phyloP scores from a whole-genome alignment of 2,113 vertebrate genomes.

The Tyto alba region DNA sequence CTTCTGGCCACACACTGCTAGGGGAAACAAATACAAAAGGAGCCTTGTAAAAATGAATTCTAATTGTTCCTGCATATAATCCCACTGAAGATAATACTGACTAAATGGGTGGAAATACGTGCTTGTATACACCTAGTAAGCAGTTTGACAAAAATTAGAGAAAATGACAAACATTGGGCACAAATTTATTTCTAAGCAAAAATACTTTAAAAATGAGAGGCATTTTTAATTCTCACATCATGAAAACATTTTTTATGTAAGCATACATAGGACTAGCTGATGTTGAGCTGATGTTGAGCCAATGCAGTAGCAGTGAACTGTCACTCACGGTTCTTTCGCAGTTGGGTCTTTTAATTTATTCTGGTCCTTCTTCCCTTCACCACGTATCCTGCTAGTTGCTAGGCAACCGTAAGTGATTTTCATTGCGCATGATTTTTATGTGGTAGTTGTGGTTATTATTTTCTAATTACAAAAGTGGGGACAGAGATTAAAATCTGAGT shows the following conservation, averaged over 20 bases:
- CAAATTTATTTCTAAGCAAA: neutral
- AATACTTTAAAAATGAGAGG: neutral
- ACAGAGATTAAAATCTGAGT: slow-evolving; percentile 57
- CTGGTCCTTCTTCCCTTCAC: slow-evolving; percentile 66
- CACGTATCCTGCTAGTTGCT: slow-evolving; percentile 72
- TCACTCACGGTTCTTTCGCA: slow-evolving; percentile 52
- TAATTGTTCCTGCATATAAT: neutral
- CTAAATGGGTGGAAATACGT: neutral
- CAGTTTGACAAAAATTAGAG: neutral
- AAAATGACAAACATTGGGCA: neutral
- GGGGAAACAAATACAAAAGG: neutral
- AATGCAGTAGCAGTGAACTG: slow-evolving; percentile 1
- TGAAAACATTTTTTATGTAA: slow-evolving; percentile 8
- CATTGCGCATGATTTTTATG: slow-evolving; percentile 66
- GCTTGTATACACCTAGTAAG: neutral
- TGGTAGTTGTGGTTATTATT: slow-evolving; percentile 67
- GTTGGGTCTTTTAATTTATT: slow-evolving; percentile 73
- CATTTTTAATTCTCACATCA: neutral
- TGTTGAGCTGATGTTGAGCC: slow-evolving; percentile 1
- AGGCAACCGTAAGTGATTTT: slow-evolving; percentile 70
- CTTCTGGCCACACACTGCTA: neutral
- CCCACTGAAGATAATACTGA: neutral
- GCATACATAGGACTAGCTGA: neutral
- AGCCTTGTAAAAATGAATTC: neutral
- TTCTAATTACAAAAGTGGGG: slow-evolving; percentile 62